Percentiles rank a stretch among this genome's conserved stretches.
Evolutionary conservation across 2,113 vertebrate genomes (phyloP).

Genomic region (Sinocyclocheilus anshuiensis): DNA sequence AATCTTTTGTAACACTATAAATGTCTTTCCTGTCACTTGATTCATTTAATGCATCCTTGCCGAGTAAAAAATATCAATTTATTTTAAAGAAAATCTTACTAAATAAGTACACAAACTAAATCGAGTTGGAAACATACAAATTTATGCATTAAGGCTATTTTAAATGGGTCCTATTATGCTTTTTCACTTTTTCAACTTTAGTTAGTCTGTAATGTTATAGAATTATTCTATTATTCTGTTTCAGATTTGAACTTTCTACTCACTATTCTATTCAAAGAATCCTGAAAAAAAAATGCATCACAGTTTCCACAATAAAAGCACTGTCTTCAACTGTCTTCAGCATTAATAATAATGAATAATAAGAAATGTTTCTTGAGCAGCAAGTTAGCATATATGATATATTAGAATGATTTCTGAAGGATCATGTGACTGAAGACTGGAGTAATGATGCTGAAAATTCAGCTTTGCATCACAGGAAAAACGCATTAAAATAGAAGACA

Average conservation of each 20-base stretch:
- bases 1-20: neutral
- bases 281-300: neutral
- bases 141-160: too few relatives aligned
- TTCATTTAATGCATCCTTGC: neutral
- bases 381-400: neutral
- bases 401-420: neutral
- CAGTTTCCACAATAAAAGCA: neutral
- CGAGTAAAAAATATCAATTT: too few relatives aligned
- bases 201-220: too few relatives aligned
- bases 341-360: neutral
- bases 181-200: neutral
- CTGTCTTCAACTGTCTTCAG: neutral
- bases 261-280: neutral
- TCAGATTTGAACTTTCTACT: neutral
- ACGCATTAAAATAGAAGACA: neutral
- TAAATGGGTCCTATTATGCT: too few relatives aligned
- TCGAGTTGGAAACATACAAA: too few relatives aligned
- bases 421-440: neutral
- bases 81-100: too few relatives aligned
- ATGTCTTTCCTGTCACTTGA: neutral
- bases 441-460: neutral
- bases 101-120: too few relatives aligned
- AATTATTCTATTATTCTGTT: too few relatives aligned
- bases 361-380: neutral
- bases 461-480: neutral